Percentiles rank a stretch among this genome's conserved stretches.
phyloP scores from a whole-genome alignment of 2,113 vertebrate species.

The Oreochromis aureus region DNA sequence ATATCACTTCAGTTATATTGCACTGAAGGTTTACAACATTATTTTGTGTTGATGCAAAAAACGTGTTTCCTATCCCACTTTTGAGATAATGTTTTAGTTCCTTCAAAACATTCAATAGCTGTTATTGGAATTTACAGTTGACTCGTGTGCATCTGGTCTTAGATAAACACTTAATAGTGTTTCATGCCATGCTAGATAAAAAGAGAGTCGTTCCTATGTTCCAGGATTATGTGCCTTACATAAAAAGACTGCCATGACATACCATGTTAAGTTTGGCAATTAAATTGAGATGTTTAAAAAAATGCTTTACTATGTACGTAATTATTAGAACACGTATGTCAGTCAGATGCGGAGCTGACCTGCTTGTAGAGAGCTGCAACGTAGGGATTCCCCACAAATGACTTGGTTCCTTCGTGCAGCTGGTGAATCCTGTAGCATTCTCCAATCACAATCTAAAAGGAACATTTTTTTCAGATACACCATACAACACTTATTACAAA shows the following conservation, averaged over 20 bases:
- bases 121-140: neutral
- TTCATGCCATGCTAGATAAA: neutral
- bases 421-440: conserved; percentile 93
- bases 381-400: conserved; percentile 90
- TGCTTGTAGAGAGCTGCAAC: conserved; percentile 94
- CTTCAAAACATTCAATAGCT: neutral
- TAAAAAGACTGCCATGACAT: neutral
- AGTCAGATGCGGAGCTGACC: conserved; percentile 63
- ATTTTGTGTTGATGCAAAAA: neutral
- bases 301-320: neutral
- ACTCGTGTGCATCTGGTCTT: neutral
- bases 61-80: neutral
- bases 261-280: neutral
- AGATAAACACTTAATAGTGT: no score
- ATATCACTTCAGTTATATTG: neutral
- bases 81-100: neutral
- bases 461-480: neutral
- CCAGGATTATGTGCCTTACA: neutral
- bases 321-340: neutral
- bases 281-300: neutral
- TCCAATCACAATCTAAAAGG: conserved; percentile 86
- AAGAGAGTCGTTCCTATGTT: neutral
- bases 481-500: neutral
- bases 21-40: neutral
- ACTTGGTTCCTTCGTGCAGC: conserved; percentile 86